Conservation (phyloP, 2,888 invertebrate species). For the Anoncus sp. region DNA sequence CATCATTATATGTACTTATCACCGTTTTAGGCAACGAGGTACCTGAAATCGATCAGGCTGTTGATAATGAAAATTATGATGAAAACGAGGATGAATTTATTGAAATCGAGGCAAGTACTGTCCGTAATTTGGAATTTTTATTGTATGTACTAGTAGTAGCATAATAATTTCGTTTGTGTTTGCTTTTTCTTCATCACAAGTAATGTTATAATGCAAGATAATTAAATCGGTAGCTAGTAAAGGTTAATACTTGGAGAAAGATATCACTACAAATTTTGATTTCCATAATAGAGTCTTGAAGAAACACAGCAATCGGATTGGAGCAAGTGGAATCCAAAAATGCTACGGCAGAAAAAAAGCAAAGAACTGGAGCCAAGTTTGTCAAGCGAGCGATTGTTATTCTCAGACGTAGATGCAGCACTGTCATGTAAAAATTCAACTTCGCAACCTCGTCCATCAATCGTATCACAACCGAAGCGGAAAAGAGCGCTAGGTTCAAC, state of each 20-base stretch:
- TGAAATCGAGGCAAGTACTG: not conserved
- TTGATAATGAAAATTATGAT: not conserved
- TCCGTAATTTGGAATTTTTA: not conserved
- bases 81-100: not conserved
- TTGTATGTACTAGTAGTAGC: not conserved
- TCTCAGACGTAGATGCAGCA: not conserved
- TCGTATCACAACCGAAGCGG: not conserved
- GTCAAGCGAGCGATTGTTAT: not conserved
- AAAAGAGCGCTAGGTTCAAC: not conserved
- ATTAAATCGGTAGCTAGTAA: no score
- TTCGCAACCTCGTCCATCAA: not conserved
- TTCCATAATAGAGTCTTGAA: slow-evolving; percentile 5
- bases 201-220: no score
- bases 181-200: no score
- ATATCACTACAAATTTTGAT: not conserved
- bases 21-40: not conserved
- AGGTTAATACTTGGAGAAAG: not conserved
- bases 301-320: not conserved
- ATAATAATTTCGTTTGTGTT: not conserved
- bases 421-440: not conserved
- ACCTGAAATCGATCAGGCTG: not conserved
- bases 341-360: slow-evolving; percentile 1
- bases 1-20: not conserved
- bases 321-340: not conserved
- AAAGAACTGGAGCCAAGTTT: not conserved